Evolutionary conservation across 2,797 vertebrate species (phyloP).

Genomic region (Mareca strepera): DNA sequence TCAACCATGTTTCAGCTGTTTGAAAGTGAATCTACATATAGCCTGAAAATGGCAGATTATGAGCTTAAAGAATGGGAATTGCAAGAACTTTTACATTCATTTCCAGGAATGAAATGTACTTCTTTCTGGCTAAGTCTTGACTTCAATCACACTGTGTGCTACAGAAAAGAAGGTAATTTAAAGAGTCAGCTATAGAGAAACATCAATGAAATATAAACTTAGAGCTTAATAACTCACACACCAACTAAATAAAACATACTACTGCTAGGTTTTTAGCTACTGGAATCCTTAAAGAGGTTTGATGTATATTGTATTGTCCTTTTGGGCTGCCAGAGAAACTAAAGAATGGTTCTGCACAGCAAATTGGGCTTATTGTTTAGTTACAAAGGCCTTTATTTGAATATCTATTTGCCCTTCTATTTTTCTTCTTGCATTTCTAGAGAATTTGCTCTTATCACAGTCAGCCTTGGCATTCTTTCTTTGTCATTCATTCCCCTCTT

Average conservation of each 20-base stretch:
- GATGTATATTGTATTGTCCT: neutral
- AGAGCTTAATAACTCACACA: neutral
- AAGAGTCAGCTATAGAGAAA: neutral
- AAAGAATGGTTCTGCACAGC: neutral
- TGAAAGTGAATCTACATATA: neutral
- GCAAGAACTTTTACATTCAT: rapidly evolving
- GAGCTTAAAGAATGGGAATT: neutral
- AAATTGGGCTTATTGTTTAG: neutral
- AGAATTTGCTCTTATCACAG: neutral
- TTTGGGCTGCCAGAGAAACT: neutral
- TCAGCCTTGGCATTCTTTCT: neutral
- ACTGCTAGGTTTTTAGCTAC: neutral
- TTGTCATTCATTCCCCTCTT: conserved; percentile 13
- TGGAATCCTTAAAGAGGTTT: neutral
- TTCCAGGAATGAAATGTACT: neutral
- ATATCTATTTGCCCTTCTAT: neutral
- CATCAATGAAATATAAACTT: neutral
- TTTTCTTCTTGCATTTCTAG: neutral
- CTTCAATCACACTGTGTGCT: neutral
- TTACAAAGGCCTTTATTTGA: neutral
- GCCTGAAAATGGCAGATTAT: neutral
- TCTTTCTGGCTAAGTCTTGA: neutral
- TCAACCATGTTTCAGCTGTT: neutral
- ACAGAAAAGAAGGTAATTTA: neutral
- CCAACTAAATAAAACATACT: neutral